Base-by-base conservation (phyloP, 2,113 vertebrate genomes). In the Chaenocephalus aceratus region DNA sequence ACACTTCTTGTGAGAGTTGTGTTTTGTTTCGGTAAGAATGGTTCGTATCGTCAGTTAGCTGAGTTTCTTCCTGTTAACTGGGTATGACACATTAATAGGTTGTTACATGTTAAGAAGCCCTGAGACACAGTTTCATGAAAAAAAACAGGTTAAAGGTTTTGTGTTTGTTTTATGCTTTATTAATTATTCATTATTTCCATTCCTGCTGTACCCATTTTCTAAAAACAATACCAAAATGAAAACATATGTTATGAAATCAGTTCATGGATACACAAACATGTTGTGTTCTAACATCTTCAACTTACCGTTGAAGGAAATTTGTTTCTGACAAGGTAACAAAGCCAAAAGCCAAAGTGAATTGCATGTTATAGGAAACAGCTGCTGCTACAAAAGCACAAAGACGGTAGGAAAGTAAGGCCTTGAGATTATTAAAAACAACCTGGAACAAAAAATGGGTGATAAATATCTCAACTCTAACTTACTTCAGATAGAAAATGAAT, bases 141-240 rank as follows among this genome's bases (percentile, higher is more conserved):
- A 4, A 30, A 30, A 30, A 30, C 3, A 4, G 30, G 3, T 30
- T 16, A 52, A 16, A 16, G 10, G 26, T 58, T 23, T 53, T 16
- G 45, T 23, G 16, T 75, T 15, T 78, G 49, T 53, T 16, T 66
- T 41, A 41, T 7, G 36, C 7, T 6, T 41, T 41, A 41, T 7
- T 7, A 41, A 41, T 41, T 41, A 30, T 30, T 3, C 3, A 30
- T 30, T 30, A 3, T 30, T 30, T 30, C 3, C 3, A 72, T 65
- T 53, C 61, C 18, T 2, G 18, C 13, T 70, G 36, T 51, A 79
- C 9, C 56, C 44, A 53, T 77, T 86, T 56, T 3, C 36, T 46
- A 36, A 69, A 61, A 79, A 81, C 53, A 73, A 58, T 49, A 67
- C 75, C 58, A 61, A 44, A 83, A 67, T 46, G 21, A 60, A 52